Conservation (phyloP, 2,888 invertebrate species). For the Lithophane leautieri region DNA sequence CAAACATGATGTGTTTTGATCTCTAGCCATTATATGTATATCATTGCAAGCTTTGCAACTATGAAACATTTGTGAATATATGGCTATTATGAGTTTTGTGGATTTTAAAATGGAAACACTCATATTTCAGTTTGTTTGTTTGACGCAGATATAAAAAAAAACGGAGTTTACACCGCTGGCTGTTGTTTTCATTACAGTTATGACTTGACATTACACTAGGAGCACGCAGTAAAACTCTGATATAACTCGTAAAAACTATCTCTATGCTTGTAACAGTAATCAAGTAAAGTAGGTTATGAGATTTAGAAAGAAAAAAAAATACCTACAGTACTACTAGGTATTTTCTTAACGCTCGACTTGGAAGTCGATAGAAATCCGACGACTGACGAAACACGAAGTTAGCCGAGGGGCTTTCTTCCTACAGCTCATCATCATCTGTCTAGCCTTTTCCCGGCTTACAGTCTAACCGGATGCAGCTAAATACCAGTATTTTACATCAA, state of each 20-base stretch:
- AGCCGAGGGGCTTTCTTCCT: too few species aligned
- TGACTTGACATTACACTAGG: not conserved
- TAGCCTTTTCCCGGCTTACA: not conserved
- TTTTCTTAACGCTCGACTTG: too few species aligned
- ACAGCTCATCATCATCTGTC: not conserved
- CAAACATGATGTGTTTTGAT: conserved; percentile 2
- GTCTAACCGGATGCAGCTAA: too few species aligned
- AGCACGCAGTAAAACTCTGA: conserved; percentile 1
- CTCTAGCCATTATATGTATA: not conserved
- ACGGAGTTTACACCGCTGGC: not conserved
- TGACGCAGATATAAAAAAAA: conserved; percentile 7
- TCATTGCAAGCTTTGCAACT: conserved; percentile 5
- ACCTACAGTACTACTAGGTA: too few species aligned
- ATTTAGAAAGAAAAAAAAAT: too few species aligned
- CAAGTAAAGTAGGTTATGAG: too few species aligned
- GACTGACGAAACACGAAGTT: too few species aligned
- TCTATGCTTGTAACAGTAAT: too few species aligned
- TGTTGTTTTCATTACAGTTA: conserved; percentile 7
- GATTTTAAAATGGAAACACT: conserved; percentile 14
- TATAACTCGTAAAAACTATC: not conserved
- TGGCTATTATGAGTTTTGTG: conserved; percentile 4
- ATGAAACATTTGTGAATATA: conserved; percentile 9
- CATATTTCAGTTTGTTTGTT: conserved; percentile 19
- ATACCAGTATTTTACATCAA: not conserved
- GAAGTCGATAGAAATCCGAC: too few species aligned